Evolutionary conservation across 2,888 invertebrate genomes (phyloP).

Genomic region (Gasteruption jaculator): DNA sequence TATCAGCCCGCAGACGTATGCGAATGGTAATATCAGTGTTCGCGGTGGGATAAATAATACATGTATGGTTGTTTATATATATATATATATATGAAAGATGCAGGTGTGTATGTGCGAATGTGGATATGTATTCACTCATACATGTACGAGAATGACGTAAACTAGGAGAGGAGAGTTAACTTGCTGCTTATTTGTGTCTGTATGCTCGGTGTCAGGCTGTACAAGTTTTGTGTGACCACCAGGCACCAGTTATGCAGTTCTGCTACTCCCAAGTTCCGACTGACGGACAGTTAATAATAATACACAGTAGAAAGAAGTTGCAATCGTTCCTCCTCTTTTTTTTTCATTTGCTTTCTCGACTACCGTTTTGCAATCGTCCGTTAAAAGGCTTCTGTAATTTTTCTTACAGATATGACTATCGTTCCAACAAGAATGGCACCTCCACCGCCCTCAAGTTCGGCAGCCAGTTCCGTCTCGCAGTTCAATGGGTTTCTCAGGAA

Average conservation of each 20-base stretch:
- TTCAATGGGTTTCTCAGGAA: no score
- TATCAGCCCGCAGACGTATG: no score
- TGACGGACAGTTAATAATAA: no score
- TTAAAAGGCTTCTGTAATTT: conserved; percentile 2
- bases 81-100: conserved; percentile 18
- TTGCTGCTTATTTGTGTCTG: neutral
- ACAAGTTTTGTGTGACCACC: conserved; percentile 10
- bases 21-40: neutral
- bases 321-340: conserved; percentile 5
- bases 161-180: no score
- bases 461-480: no score
- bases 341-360: conserved; percentile 17
- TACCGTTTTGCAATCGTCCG: conserved; percentile 11
- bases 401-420: no score
- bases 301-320: conserved; percentile 22
- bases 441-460: no score
- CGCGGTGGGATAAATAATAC: neutral
- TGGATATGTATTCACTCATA: conserved; percentile 7
- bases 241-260: conserved; percentile 34
- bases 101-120: conserved; percentile 15
- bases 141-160: conserved; percentile 16
- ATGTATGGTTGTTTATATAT: conserved; percentile 11
- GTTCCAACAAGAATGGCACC: no score
- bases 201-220: conserved; percentile 26
- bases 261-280: no score